Evolutionary conservation across 2,797 vertebrate genomes (phyloP), one percentile per base, ranked within the genome.

Genomic region (Sphenopsis melanotis): DNA sequence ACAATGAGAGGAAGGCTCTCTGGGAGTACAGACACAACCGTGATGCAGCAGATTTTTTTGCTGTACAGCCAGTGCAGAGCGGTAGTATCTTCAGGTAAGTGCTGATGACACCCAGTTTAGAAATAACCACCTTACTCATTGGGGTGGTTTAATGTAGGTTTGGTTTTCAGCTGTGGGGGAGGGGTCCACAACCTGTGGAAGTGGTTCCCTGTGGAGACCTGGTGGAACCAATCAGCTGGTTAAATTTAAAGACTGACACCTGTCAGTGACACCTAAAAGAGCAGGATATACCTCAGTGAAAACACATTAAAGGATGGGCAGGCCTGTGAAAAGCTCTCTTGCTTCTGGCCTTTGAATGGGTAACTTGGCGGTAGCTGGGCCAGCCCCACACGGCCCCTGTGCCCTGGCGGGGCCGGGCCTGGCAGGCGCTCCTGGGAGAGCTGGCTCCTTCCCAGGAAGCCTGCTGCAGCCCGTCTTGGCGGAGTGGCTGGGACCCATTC

Each of bases 391-490:
- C 1, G 3, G 22, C 55, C n/a, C 4, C 1, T 12, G 34, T 4
- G 5, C 16, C 23, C 56, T 26, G 56, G n/a, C 0, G 4, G 11
- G 34, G 23, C 56, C 1, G 2, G 34, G 24, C 34, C 34, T 0
- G 16, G 24, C 17, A 6, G 34, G 16, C 16, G 12, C 34, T 59
- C 15, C 56, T 18, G 34, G 4, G 8, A 49, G 34, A 8, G 4
- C 16, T 59, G 56, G 24, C 5, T 18, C 11, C 56, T 37, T 59
- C 24, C 34, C 2, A 6, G 56, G 56, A 37, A 27, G 11, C 24
- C 34, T 0, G 1, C 56, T 4, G 8, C 2, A 4, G 18, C 24
- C 24, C 2, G 1, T 12, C 56, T 37, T 4, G 2, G 56, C 5
- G 4, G 24, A 24, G 34, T 11, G 11, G 34, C 24, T 19, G 56